These are phyloP conservation scores for Hypocryptadius cinnamomeus DNA, from an alignment of 2,113 vertebrate genomes.

Conservation along the genomic window DNA sequence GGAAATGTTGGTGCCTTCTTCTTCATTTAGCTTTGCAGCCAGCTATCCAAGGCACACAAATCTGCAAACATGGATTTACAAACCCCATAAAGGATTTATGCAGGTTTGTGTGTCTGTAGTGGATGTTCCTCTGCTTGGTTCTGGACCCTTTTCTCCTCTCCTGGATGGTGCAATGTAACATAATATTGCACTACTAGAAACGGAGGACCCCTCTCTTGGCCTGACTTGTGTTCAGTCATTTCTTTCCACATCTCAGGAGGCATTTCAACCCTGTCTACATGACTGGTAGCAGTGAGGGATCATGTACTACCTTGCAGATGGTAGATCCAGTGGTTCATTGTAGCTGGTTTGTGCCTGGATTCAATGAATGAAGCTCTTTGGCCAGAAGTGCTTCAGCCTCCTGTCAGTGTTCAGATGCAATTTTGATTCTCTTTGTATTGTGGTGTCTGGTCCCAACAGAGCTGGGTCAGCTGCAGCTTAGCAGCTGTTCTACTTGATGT, in stretches of 20 bases:
- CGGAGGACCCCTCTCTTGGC: background rate
- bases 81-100: background rate
- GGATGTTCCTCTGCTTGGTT: background rate
- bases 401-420: background rate
- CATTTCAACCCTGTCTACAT: background rate
- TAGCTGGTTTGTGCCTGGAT: background rate
- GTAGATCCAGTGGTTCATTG: background rate
- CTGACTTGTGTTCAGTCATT: background rate
- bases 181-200: background rate
- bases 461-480: background rate
- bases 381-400: background rate
- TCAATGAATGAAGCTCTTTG: background rate
- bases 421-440: background rate
- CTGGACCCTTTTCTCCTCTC: background rate
- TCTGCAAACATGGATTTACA: background rate
- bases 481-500: background rate
- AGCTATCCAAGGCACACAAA: background rate
- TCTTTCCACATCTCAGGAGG: background rate
- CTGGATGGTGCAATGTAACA: background rate
- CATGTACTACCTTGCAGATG: background rate
- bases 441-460: background rate
- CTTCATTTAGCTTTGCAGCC: background rate
- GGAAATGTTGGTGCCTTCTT: background rate
- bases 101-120: background rate
- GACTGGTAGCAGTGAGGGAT: background rate